Percentiles rank a stretch among this genome's conserved stretches.
Evolutionary conservation across 2,113 vertebrate genomes (phyloP).

Genomic region (Uria aalge): DNA sequence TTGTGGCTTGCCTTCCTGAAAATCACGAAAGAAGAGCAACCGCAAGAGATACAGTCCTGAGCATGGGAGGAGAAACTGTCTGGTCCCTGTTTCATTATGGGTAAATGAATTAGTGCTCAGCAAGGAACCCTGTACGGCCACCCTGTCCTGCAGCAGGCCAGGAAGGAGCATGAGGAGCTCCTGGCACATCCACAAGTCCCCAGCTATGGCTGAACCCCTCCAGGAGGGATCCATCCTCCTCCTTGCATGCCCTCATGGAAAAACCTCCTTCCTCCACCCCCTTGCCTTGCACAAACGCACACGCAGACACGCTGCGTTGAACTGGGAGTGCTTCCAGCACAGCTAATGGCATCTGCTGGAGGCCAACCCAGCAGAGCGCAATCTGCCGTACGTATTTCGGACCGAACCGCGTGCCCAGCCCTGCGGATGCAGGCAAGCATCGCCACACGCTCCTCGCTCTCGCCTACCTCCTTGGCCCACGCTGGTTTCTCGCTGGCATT

Average conservation of each 20-base stretch:
- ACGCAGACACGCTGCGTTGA: fast-evolving
- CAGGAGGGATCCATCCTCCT: neutral
- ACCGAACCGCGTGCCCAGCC: neutral
- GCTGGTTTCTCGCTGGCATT: slow-evolving; percentile 93
- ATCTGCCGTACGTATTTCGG: neutral
- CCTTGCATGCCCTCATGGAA: neutral
- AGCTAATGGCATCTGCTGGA: neutral
- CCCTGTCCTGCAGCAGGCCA: neutral
- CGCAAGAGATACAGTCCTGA: neutral
- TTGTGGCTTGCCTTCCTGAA: neutral
- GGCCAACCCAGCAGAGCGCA: neutral
- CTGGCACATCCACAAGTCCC: neutral
- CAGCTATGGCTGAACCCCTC: neutral
- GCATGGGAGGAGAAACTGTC: neutral
- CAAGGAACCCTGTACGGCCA: neutral
- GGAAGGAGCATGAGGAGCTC: neutral
- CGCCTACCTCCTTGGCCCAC: slow-evolving; percentile 94
- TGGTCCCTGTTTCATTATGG: neutral
- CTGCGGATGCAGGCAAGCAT: fast-evolving
- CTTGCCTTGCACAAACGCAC: neutral
- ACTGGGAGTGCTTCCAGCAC: neutral
- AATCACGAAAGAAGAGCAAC: neutral
- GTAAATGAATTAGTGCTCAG: neutral
- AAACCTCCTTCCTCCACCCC: neutral
- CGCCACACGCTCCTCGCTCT: fast-evolving